Conservation (phyloP, 1,140 invertebrate species). For the Anastatus disparis region DNA sequence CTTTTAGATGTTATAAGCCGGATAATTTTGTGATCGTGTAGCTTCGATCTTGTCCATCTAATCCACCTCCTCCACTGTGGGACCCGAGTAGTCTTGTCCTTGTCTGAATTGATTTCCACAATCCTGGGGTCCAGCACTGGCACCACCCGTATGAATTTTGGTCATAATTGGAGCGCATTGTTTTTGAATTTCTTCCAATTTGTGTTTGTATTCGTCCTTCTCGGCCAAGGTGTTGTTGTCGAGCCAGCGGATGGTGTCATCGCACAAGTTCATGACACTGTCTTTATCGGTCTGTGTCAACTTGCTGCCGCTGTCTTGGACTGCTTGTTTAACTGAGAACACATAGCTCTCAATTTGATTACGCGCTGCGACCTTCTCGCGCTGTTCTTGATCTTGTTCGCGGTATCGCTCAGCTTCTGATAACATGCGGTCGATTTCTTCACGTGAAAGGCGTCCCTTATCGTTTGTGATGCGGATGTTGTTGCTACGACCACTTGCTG, state of each 20-base stretch:
- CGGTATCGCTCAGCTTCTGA: constrained; percentile 75
- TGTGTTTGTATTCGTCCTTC: constrained; percentile 81
- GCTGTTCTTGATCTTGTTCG: constrained; percentile 69
- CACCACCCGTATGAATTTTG: constrained; percentile 75
- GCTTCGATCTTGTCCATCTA: too few species aligned
- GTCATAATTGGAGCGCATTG: constrained; percentile 80
- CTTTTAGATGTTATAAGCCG: too few species aligned
- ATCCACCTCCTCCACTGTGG: constrained; percentile 75
- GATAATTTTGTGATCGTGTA: too few species aligned
- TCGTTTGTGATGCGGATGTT: constrained; percentile 72
- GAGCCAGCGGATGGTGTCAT: constrained; percentile 67
- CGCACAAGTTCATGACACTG: constrained; percentile 60
- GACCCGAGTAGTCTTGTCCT: constrained; percentile 55
- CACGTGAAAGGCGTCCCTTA: constrained; percentile 68
- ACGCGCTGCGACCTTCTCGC: constrained; percentile 71
- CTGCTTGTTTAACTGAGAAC: constrained; percentile 74
- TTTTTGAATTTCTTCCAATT: constrained; percentile 77
- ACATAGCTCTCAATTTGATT: constrained; percentile 79
- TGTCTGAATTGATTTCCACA: constrained; percentile 45
- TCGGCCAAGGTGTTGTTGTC: constrained; percentile 77
- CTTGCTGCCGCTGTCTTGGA: constrained; percentile 58
- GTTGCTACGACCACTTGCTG: constrained; percentile 66
- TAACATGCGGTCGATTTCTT: constrained; percentile 74
- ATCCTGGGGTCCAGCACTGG: constrained; percentile 45
- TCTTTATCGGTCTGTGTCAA: constrained; percentile 57